Conservation (phyloP, 2,888 invertebrate species). For the Merodon equestris region DNA sequence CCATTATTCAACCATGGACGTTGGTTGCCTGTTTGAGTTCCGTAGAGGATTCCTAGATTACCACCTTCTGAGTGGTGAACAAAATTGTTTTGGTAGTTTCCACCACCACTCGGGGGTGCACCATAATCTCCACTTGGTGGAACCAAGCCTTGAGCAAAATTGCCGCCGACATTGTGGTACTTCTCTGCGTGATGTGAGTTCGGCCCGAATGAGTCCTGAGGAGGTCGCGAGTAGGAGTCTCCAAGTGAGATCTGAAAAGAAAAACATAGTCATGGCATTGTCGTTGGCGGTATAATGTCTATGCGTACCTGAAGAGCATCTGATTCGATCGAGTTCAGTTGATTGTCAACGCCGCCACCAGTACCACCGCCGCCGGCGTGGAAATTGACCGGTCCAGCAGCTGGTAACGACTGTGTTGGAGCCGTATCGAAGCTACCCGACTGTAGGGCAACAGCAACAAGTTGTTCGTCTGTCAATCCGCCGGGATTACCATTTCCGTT, state of each 20-base stretch:
- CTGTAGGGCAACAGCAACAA: constrained; percentile 77
- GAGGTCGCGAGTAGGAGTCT: constrained; percentile 78
- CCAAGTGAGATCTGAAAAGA: constrained; percentile 75
- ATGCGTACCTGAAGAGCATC: constrained; percentile 72
- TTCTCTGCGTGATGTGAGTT: constrained; percentile 73
- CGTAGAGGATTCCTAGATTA: constrained; percentile 75
- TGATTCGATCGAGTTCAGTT: constrained; percentile 72
- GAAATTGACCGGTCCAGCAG: constrained; percentile 71
- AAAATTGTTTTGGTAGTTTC: constrained; percentile 34
- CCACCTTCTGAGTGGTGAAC: constrained; percentile 61
- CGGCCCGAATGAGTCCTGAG: constrained; percentile 79
- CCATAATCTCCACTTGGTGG: constrained; percentile 83
- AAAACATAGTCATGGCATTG: constrained; percentile 69
- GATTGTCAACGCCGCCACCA: constrained; percentile 44
- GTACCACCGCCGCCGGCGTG: constrained; percentile 58
- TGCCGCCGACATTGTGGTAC: constrained; percentile 71
- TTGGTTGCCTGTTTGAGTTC: constrained; percentile 73
- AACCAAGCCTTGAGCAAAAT: constrained; percentile 70
- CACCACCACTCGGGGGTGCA: constrained; percentile 78
- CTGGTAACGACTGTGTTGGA: constrained; percentile 66
- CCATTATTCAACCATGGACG: constrained; percentile 72
- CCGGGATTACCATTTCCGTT: constrained; percentile 59
- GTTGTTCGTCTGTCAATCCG: constrained; percentile 75
- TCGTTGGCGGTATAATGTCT: constrained; percentile 72
- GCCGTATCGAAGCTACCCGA: constrained; percentile 69